phyloP scores from a whole-genome alignment of 2,888 invertebrate genomes.

The Drosophila birchii region DNA sequence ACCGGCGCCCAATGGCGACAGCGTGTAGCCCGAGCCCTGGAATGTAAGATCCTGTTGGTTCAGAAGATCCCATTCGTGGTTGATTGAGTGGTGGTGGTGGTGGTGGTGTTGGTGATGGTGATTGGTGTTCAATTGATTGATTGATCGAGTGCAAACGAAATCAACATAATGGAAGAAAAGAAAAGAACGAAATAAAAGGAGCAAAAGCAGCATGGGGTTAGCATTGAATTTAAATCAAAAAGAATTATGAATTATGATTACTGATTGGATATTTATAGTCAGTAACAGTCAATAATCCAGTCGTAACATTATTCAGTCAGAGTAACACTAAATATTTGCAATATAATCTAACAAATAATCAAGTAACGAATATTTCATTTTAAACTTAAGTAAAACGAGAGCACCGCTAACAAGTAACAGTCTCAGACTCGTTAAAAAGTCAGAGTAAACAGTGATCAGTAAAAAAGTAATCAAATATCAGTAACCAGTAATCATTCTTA shows the following conservation, averaged over 20 bases:
- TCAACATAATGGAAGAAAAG: conserved; percentile 28
- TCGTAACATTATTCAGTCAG: not conserved
- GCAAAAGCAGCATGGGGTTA: conserved; percentile 52
- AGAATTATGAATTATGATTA: conserved; percentile 1
- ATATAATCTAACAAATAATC: no score
- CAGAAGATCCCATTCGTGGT: conserved; percentile 19
- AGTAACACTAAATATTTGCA: not conserved
- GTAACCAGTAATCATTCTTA: no score
- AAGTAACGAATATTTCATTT: no score
- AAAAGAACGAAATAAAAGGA: conserved; percentile 52
- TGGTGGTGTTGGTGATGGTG: conserved; percentile 10
- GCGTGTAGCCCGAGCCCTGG: conserved; percentile 85
- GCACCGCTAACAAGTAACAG: no score
- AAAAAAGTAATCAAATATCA: no score
- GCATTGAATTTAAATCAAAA: conserved; percentile 30
- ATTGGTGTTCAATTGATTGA: conserved; percentile 23
- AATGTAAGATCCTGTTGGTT: conserved; percentile 81
- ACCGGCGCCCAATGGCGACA: conserved; percentile 88
- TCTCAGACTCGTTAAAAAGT: no score
- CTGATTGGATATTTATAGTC: not conserved
- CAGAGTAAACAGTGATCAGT: no score
- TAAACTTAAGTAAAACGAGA: no score
- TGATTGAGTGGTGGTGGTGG: conserved; percentile 13
- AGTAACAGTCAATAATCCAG: not conserved
- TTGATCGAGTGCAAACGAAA: conserved; percentile 43